These are phyloP conservation scores for Micrasema longulum DNA, from an alignment of 1,140 invertebrate genomes.

Conservation along the genomic window DNA sequence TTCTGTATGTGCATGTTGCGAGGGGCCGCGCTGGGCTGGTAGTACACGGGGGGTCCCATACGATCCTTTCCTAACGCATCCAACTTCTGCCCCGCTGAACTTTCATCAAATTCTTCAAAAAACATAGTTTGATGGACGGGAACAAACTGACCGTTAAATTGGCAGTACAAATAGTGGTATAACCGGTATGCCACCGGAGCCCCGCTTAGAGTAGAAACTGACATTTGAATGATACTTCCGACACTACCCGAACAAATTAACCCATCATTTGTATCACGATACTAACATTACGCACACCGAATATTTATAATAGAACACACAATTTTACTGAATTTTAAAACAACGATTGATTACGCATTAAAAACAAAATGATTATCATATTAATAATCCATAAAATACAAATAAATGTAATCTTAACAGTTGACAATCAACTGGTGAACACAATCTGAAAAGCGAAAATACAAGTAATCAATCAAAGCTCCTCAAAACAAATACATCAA, in stretches of 20 bases:
- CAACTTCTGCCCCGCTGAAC: conserved; percentile 16
- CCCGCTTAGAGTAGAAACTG: conserved; percentile 14
- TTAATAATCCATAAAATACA: too few species aligned
- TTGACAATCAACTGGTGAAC: conserved; percentile 36
- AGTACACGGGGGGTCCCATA: conserved; percentile 51
- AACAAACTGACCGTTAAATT: not conserved
- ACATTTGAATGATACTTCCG: conserved; percentile 20
- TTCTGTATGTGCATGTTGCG: conserved; percentile 7
- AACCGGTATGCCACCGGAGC: conserved; percentile 24
- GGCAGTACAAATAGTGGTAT: conserved; percentile 28
- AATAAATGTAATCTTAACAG: conserved; percentile 19
- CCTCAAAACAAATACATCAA: too few species aligned
- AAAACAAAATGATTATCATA: too few species aligned
- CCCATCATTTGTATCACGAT: too few species aligned
- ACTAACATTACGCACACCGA: too few species aligned
- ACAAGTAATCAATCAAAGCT: too few species aligned
- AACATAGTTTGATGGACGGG: conserved; percentile 35
- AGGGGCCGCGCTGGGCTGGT: conserved; percentile 50
- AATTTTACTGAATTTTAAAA: too few species aligned
- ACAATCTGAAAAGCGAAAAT: conserved; percentile 25
- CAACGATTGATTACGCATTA: too few species aligned
- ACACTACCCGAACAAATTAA: conserved; percentile 12
- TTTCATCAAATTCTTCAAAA: conserved; percentile 12
- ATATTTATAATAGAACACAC: too few species aligned
- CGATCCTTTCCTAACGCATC: conserved; percentile 28